phyloP scores from a whole-genome alignment of 2,797 vertebrate genomes.

The Gambusia yucatana region DNA sequence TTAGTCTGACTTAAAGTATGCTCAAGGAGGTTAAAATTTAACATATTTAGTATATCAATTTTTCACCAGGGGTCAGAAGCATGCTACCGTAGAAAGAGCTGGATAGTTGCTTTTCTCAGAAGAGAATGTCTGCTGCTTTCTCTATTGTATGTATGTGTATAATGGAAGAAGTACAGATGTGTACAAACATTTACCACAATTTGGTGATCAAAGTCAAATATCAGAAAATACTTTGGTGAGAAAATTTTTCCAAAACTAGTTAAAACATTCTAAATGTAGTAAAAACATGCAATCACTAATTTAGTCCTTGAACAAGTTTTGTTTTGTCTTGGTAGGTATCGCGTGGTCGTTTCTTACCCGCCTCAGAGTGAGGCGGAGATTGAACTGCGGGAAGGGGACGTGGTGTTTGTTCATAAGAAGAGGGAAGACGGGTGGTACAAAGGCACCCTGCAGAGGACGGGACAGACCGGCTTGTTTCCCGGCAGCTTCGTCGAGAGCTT shows the following conservation, averaged over 20 bases:
- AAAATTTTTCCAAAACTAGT: not conserved
- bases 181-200: not conserved
- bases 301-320: not conserved
- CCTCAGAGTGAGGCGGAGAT: conserved; percentile 98
- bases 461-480: conserved; percentile 96
- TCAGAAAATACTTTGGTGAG: not conserved
- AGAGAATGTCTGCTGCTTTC: not conserved
- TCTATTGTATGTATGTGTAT: not conserved
- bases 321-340: conserved; percentile 82
- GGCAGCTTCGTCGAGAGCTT: conserved; percentile 98
- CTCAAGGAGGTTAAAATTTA: too few species aligned
- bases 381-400: conserved; percentile 96
- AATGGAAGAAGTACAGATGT: not conserved
- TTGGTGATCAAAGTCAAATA: not conserved
- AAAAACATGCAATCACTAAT: not conserved
- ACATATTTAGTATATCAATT: too few species aligned
- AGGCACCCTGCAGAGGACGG: conserved; percentile 96
- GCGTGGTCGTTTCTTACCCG: conserved; percentile 96
- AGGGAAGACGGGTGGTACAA: conserved; percentile 99
- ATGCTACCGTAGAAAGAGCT: not conserved
- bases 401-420: conserved; percentile 98
- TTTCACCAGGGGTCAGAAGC: not conserved
- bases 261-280: not conserved
- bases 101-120: not conserved
- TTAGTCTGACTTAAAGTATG: too few species aligned